These are phyloP conservation scores for Monochamus saltuarius DNA, from an alignment of 1,140 invertebrate genomes.

Conservation along the genomic window DNA sequence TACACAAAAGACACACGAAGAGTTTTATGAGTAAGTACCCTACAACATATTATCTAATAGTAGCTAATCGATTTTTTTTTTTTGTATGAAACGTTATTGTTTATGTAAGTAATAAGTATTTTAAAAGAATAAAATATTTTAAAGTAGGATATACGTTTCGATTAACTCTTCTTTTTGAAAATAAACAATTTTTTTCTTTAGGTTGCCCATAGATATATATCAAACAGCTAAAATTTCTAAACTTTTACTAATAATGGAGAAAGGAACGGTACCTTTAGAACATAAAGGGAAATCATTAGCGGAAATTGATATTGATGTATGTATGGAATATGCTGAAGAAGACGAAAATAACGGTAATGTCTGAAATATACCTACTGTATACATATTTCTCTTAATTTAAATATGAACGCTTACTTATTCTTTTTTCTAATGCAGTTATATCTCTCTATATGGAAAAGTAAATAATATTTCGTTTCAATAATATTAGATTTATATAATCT, in stretches of 20 bases:
- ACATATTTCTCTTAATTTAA: too few species aligned
- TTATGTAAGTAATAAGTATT: too few species aligned
- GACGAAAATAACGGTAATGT: conserved; percentile 54
- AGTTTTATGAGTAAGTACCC: conserved; percentile 11
- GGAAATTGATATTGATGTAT: conserved; percentile 27
- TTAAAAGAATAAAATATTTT: too few species aligned
- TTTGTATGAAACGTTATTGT: too few species aligned
- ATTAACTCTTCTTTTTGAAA: neutral
- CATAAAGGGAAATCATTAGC: conserved; percentile 35
- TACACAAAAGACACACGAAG: too few species aligned
- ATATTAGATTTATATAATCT: too few species aligned
- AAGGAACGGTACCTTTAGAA: conserved; percentile 29
- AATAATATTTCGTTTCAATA: too few species aligned
- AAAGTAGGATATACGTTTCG: conserved; percentile 4
- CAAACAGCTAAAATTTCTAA: conserved; percentile 39
- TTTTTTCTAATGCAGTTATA: too few species aligned
- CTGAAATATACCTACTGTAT: too few species aligned
- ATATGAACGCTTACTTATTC: too few species aligned
- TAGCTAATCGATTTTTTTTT: too few species aligned
- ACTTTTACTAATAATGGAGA: conserved; percentile 38
- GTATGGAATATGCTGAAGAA: conserved; percentile 29
- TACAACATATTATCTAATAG: neutral
- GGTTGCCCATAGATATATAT: conserved; percentile 33
- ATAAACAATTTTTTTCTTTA: conserved; percentile 9
- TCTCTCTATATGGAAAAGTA: too few species aligned